Evolutionary conservation across 35 echinoderm and acorn worm species (phyloP).

Genomic region (Holothuria glaberrima): DNA sequence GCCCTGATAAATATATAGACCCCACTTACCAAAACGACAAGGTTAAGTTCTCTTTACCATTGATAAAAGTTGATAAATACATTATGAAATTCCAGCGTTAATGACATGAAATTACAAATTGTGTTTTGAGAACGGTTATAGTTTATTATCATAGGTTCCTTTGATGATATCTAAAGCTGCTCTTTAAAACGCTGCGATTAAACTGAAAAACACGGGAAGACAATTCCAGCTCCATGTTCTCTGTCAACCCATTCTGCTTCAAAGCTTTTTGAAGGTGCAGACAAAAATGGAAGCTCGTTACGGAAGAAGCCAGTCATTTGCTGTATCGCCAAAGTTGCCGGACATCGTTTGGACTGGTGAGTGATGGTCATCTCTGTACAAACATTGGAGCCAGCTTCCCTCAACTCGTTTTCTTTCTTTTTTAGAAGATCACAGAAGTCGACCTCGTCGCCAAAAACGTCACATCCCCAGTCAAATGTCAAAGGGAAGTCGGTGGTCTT

Average conservation of each 20-base stretch:
- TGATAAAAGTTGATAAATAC: neutral
- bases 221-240: neutral
- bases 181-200: too few relatives aligned
- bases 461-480: conserved; percentile 1
- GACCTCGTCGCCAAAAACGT: neutral
- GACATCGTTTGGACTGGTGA: neutral
- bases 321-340: neutral
- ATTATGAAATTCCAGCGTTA: neutral
- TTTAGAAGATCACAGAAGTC: neutral
- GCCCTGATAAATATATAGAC: too few relatives aligned
- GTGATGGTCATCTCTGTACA: neutral
- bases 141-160: too few relatives aligned
- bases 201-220: neutral
- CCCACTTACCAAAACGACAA: too few relatives aligned
- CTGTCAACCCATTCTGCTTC: conserved; percentile 7
- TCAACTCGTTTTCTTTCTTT: neutral
- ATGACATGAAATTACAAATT: too few relatives aligned
- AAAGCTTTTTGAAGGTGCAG: neutral
- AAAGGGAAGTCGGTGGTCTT: neutral
- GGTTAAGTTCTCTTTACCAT: neutral
- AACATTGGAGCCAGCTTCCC: neutral
- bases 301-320: neutral
- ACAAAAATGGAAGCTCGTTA: neutral
- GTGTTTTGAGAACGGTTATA: too few relatives aligned
- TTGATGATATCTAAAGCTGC: too few relatives aligned